Percentiles rank a stretch among this genome's conserved stretches.
Evolutionary conservation across 1,140 invertebrate species (phyloP).

Genomic region (Drosophila repleta): DNA sequence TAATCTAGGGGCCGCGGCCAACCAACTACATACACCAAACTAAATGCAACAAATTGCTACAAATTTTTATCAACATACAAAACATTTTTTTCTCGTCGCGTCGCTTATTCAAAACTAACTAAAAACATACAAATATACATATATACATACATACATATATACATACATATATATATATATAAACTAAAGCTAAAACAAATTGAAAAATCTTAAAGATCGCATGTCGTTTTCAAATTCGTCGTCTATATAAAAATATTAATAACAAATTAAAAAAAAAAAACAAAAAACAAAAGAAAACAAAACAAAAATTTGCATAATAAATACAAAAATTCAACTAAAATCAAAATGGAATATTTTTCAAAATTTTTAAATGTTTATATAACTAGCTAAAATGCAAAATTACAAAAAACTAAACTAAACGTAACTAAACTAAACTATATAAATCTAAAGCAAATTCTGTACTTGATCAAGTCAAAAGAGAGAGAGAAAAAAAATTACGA

Average conservation of each 20-base stretch:
- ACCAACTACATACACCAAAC: conserved; percentile 77
- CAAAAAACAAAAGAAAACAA: conserved; percentile 11
- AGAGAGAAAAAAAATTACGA: conserved; percentile 13
- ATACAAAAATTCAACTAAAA: conserved; percentile 39
- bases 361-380: conserved; percentile 79
- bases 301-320: not conserved
- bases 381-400: conserved; percentile 43
- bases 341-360: conserved; percentile 78
- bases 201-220: conserved; percentile 36
- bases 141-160: not conserved
- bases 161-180: not conserved
- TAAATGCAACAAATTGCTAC: conserved; percentile 81
- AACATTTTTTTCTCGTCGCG: conserved; percentile 56
- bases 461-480: conserved; percentile 49
- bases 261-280: conserved; percentile 5
- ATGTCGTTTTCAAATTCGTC: conserved; percentile 48
- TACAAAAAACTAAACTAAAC: conserved; percentile 29
- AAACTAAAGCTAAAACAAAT: not conserved
- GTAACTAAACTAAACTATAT: conserved; percentile 7
- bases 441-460: conserved; percentile 45
- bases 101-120: conserved; percentile 47
- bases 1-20: conserved; percentile 69
- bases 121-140: conserved; percentile 11
- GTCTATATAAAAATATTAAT: conserved; percentile 30
- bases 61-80: conserved; percentile 72